Conservation (phyloP, 1,140 invertebrate genomes). For the Euglossa dilemma region DNA sequence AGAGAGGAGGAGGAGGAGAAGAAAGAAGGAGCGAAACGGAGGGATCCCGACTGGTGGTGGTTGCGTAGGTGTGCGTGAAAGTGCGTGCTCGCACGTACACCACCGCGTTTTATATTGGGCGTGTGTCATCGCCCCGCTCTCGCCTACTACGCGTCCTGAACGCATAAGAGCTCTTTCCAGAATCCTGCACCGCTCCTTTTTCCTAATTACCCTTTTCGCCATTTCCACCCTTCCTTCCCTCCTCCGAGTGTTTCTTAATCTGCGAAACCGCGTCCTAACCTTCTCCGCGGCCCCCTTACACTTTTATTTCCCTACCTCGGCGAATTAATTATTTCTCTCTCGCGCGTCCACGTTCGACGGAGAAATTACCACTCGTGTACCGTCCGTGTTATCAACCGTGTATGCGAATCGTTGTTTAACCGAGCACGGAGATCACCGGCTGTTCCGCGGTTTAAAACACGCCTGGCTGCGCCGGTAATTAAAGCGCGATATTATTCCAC, state of each 20-base stretch:
- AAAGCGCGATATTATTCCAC: neutral
- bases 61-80: slow-evolving; percentile 28
- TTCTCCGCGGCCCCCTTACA: neutral
- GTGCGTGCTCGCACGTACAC: slow-evolving; percentile 32
- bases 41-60: neutral
- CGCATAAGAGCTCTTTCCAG: slow-evolving; percentile 60
- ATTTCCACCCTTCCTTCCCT: neutral
- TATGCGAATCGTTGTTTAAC: neutral
- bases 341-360: neutral
- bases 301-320: neutral
- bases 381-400: neutral
- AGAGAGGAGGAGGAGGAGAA: neutral
- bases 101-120: slow-evolving; percentile 69
- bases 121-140: slow-evolving; percentile 70
- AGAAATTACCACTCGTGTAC: neutral
- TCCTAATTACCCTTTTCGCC: slow-evolving; percentile 21
- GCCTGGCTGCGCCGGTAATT: neutral
- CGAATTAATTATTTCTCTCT: neutral
- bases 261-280: neutral
- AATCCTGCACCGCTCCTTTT: slow-evolving; percentile 20
- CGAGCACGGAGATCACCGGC: neutral
- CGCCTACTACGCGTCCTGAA: slow-evolving; percentile 69
- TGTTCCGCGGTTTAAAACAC: neutral
- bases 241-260: neutral
- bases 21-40: neutral